Evolutionary conservation across 2,113 vertebrate species (phyloP).

Genomic region (Nipponia nippon): DNA sequence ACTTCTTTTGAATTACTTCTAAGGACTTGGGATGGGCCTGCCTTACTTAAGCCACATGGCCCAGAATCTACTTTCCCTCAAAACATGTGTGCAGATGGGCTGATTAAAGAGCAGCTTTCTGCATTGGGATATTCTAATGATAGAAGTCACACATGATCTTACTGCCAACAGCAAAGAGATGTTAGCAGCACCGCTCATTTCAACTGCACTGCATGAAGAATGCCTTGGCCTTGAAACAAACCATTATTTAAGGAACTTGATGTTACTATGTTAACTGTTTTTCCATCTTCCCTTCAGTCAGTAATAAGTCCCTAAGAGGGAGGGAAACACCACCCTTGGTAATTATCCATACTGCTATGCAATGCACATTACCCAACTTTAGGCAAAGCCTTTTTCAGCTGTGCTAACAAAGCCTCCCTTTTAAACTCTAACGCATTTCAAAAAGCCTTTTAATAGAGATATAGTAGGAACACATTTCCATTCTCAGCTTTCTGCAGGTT

Average conservation of each 20-base stretch:
- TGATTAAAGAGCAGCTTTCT: background rate
- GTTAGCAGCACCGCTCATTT: background rate
- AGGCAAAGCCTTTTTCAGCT: background rate
- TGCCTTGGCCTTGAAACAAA: background rate
- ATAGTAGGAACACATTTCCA: background rate
- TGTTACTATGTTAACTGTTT: background rate
- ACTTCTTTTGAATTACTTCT: background rate
- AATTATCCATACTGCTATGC: background rate
- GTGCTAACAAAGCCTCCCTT: background rate
- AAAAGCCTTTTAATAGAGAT: background rate
- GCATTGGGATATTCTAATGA: background rate
- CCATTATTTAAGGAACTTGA: background rate
- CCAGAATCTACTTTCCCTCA: background rate
- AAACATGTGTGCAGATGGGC: background rate
- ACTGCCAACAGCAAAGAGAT: background rate
- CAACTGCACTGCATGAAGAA: background rate
- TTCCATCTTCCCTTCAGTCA: background rate
- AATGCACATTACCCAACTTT: background rate
- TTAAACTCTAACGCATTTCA: background rate
- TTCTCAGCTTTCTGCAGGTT: background rate
- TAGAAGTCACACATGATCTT: background rate
- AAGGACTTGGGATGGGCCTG: background rate
- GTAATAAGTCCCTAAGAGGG: background rate
- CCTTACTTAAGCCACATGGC: background rate
- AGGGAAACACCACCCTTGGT: background rate